These are phyloP conservation scores for Protophormia terraenovae DNA, from an alignment of 2,888 invertebrate species.

Conservation along the genomic window DNA sequence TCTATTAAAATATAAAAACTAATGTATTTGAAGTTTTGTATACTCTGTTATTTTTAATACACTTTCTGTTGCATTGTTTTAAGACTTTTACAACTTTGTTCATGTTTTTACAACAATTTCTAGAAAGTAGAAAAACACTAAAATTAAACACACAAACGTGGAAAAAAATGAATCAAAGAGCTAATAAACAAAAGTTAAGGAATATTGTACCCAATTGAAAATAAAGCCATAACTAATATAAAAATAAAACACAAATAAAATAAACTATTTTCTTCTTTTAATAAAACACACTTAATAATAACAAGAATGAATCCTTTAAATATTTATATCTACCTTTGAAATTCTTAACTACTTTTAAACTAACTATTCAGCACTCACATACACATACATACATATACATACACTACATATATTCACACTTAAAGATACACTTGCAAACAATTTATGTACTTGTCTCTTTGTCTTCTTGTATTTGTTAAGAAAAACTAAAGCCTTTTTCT, in stretches of 20 bases:
- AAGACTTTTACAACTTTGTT: not conserved
- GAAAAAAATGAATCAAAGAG: not conserved
- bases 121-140: not conserved
- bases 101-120: not conserved
- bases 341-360: not conserved
- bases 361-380: not conserved
- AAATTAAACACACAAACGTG: not conserved
- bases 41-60: not conserved
- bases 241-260: not conserved
- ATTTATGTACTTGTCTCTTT: not conserved
- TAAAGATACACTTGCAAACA: not conserved
- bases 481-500: not conserved
- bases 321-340: not conserved
- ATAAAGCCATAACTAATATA: not conserved
- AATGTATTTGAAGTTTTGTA: not conserved
- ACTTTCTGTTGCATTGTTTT: not conserved
- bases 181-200: not conserved
- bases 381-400: not conserved
- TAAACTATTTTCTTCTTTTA: not conserved
- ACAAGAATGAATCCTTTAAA: not conserved
- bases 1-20: not conserved
- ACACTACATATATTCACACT: not conserved
- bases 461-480: not conserved
- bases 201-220: constrained; percentile 3
- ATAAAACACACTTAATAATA: not conserved